Evolutionary conservation across 2,113 vertebrate genomes (phyloP).

Genomic region (Eulemur rufifrons): DNA sequence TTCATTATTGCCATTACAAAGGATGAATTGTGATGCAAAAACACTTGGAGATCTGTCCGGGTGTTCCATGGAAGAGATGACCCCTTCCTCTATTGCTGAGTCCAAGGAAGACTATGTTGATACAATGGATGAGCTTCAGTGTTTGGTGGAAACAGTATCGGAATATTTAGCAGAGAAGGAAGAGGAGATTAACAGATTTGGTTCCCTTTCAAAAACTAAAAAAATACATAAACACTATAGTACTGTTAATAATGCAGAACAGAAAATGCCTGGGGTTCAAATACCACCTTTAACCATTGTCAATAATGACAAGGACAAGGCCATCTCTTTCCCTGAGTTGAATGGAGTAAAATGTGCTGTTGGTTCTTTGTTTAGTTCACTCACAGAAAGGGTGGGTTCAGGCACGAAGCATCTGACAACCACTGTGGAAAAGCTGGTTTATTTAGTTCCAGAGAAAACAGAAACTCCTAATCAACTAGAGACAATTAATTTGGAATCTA

Average conservation of each 20-base stretch:
- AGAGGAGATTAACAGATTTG: slow-evolving; percentile 94
- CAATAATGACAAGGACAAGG: slow-evolving; percentile 71
- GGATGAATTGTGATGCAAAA: slow-evolving; percentile 78
- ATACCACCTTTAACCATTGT: slow-evolving; percentile 54
- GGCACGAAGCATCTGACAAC: slow-evolving; percentile 86
- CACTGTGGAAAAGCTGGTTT: slow-evolving; percentile 85
- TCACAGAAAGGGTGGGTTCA: slow-evolving; percentile 90
- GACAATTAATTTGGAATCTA: slow-evolving; percentile 84
- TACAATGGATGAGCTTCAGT: slow-evolving; percentile 93
- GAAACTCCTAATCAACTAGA: slow-evolving; percentile 79
- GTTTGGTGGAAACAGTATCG: slow-evolving; percentile 94
- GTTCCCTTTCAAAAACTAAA: slow-evolving; percentile 84
- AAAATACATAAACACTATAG: slow-evolving; percentile 73
- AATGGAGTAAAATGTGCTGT: slow-evolving; percentile 90
- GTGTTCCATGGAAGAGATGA: slow-evolving; percentile 73
- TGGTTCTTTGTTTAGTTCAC: slow-evolving; percentile 89
- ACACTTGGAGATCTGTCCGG: slow-evolving; percentile 52
- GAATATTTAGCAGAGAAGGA: slow-evolving; percentile 96
- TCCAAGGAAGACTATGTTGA: slow-evolving; percentile 87
- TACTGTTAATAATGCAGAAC: slow-evolving; percentile 71
- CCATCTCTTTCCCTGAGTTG: slow-evolving; percentile 82
- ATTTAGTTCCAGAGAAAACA: slow-evolving; percentile 76
- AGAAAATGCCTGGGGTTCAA: slow-evolving; percentile 69
- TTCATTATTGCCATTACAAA: slow-evolving; percentile 62
- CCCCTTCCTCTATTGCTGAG: slow-evolving; percentile 84